A percentile compares a stretch with the other conserved stretches of the same genome.
These are phyloP conservation scores for Galagoides demidoff DNA, from an alignment of 2,797 vertebrate species.

Conservation along the genomic window DNA sequence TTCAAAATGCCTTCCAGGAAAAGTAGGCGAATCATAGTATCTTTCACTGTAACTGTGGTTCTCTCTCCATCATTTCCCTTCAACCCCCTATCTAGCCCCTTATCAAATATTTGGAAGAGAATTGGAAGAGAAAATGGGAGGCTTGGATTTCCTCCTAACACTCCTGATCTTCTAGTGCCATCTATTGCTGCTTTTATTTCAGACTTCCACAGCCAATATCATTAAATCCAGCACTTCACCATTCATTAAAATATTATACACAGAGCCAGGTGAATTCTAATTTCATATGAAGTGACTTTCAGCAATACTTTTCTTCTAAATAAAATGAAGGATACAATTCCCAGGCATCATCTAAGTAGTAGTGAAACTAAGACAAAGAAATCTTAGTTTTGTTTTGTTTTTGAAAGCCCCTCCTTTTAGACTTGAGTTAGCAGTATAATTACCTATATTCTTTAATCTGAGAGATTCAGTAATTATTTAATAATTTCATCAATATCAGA, in stretches of 20 bases:
- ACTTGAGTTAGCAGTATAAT: not conserved
- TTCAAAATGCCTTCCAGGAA: not conserved
- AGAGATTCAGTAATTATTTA: not conserved
- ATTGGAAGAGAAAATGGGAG: not conserved
- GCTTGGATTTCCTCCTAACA: not conserved
- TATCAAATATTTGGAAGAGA: not conserved
- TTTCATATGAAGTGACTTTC: not conserved
- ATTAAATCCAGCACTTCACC: not conserved
- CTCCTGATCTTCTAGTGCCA: slow-evolving; percentile 63
- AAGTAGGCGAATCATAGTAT: not conserved
- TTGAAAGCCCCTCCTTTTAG: not conserved
- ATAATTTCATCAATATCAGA: not conserved
- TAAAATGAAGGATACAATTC: not conserved
- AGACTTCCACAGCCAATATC: not conserved
- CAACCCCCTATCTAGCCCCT: not conserved
- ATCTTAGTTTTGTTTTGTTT: not conserved
- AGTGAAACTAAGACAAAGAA: not conserved
- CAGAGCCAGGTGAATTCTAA: not conserved
- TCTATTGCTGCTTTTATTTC: slow-evolving; percentile 56
- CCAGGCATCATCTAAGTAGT: no score
- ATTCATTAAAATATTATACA: not conserved
- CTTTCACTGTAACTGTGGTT: not conserved
- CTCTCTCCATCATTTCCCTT: not conserved
- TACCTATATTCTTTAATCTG: not conserved
- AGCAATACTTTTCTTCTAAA: not conserved